A percentile compares a stretch with the other conserved stretches of the same genome.
These are phyloP conservation scores for Menidia beryllina DNA, from an alignment of 2,113 vertebrate species.

Conservation along the genomic window DNA sequence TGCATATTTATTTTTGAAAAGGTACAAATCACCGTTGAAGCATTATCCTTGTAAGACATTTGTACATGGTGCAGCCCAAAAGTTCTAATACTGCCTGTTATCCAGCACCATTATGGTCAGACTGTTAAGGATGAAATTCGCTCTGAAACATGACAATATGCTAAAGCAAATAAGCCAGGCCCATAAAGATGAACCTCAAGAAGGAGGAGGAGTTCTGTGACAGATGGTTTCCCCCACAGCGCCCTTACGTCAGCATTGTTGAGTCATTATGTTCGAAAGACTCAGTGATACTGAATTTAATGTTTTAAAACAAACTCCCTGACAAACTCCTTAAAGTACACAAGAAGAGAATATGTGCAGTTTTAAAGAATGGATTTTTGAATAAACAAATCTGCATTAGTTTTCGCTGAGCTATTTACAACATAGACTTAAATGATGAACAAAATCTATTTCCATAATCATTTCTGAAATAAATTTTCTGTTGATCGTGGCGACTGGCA, in stretches of 20 bases:
- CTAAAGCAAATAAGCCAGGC: too few species aligned
- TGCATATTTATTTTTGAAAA: not conserved
- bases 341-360: not conserved
- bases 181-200: not conserved
- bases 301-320: not conserved
- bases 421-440: not conserved
- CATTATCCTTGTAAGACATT: not conserved
- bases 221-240: not conserved
- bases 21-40: not conserved
- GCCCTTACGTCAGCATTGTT: not conserved
- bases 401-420: not conserved
- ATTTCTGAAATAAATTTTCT: not conserved
- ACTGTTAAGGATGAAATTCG: not conserved
- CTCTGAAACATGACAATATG: constrained; percentile 1
- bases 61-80: not conserved
- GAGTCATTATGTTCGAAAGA: not conserved
- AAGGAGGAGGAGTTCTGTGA: not conserved
- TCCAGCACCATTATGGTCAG: not conserved
- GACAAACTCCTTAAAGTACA: not conserved
- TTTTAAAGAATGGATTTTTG: not conserved
- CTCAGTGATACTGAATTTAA: not conserved
- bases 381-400: not conserved
- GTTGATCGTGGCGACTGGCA: not conserved
- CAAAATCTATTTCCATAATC: too few species aligned
- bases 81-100: not conserved